A percentile compares a stretch with the other conserved stretches of the same genome.
Conservation (phyloP, 2,113 vertebrate genomes). For the Gracilinanus agilis region DNA sequence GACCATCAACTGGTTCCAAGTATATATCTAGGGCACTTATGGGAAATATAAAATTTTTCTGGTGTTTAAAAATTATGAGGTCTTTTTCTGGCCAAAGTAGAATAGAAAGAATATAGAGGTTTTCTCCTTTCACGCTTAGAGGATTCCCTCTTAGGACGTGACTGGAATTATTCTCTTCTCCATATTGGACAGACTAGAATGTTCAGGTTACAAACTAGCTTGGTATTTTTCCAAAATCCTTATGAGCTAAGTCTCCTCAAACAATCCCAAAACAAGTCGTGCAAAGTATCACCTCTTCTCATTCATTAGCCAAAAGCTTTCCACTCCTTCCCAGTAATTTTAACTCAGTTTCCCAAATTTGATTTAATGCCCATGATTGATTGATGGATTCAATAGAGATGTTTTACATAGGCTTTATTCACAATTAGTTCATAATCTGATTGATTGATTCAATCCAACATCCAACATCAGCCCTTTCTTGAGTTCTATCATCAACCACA, state of each 20-base stretch:
- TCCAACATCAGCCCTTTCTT: too few species aligned
- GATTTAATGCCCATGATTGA: not conserved
- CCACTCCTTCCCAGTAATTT: not conserved
- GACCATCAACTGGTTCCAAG: not conserved
- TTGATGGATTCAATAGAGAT: not conserved
- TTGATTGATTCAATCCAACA: not conserved
- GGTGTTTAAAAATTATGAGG: not conserved
- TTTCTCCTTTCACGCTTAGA: not conserved
- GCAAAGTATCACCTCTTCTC: not conserved
- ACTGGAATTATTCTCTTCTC: not conserved
- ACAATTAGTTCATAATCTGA: not conserved
- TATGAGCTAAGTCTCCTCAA: not conserved
- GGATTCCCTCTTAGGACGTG: not conserved
- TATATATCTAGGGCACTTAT: not conserved
- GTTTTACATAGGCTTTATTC: not conserved
- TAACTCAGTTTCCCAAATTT: not conserved
- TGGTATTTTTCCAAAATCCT: not conserved
- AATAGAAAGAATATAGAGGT: not conserved
- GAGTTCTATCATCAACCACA: not conserved
- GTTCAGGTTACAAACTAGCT: not conserved
- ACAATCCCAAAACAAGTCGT: not conserved
- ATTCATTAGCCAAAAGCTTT: not conserved
- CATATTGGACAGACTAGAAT: not conserved
- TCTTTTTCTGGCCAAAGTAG: not conserved
- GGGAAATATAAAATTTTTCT: not conserved